Conservation (phyloP, 2,797 vertebrate species). For the Rhinogobio ventralis region DNA sequence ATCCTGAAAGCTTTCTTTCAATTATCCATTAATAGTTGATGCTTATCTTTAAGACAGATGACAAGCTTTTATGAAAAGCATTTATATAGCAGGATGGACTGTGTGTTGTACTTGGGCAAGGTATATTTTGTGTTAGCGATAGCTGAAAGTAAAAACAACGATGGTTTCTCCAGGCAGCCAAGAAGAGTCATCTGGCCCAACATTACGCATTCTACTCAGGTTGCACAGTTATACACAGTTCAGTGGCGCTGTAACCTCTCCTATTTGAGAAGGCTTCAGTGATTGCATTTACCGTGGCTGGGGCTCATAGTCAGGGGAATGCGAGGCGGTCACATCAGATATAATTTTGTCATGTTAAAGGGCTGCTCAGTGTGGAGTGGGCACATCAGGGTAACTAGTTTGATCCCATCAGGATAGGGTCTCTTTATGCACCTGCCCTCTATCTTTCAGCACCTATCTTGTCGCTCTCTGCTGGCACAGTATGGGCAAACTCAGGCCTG, state of each 20-base stretch:
- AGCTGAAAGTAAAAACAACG: conserved; percentile 43
- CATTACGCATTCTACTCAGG: conserved; percentile 57
- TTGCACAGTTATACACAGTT: conserved; percentile 61
- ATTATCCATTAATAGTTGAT: conserved; percentile 56
- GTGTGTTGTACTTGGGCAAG: conserved; percentile 10
- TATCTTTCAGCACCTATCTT: conserved; percentile 28
- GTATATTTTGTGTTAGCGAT: conserved; percentile 13
- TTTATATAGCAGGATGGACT: conserved; percentile 2
- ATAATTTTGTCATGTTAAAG: conserved; percentile 64
- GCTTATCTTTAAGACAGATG: conserved; percentile 48
- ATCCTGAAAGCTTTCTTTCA: conserved; percentile 54
- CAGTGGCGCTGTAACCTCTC: conserved; percentile 63
- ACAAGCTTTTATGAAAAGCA: conserved; percentile 22
- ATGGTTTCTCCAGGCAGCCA: conserved; percentile 23
- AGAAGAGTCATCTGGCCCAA: conserved; percentile 37
- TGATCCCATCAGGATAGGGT: conserved; percentile 59
- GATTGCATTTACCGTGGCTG: conserved; percentile 61
- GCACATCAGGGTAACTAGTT: conserved; percentile 60
- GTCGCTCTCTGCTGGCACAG: conserved; percentile 35
- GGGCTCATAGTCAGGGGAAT: conserved; percentile 57
- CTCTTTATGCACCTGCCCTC: conserved; percentile 32
- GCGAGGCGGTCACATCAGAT: conserved; percentile 58
- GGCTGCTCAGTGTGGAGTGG: conserved; percentile 43
- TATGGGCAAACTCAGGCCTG: conserved; percentile 45
- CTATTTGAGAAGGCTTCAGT: conserved; percentile 60